Evolutionary conservation across 2,888 invertebrate species (phyloP), one percentile per base, ranked within the genome.

Genomic region (Daptonema setosum): DNA sequence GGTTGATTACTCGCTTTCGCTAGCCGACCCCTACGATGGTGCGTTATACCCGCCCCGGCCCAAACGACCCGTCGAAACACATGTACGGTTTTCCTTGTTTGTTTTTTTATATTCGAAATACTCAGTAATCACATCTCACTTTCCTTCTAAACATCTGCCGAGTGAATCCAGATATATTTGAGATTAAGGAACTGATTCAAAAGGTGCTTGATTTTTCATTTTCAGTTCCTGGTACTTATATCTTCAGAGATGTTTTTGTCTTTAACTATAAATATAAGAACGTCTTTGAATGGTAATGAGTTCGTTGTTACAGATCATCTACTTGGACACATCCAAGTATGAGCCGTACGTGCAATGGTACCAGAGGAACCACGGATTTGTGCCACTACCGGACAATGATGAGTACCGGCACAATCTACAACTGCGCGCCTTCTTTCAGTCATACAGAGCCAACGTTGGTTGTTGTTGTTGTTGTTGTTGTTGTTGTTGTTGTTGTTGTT

Each of bases 301-400:
- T n/a, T n/a, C n/a, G n/a, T n/a, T n/a, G n/a, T 51, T 28, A 24
- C 52, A 58, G 45, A 24, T 58, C 22, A n/a, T 58, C 45, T 58
- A 52, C 53, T 35, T 55, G 52, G 58, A 58, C 53, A 58, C 58
- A 17, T 2, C 43, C 3, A 30, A 28, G 14, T 58, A 58, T 55
- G 47, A 43, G 8, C 47, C 52, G 26, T 58, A 58, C 41, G 53
- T 48, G 14, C 28, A 45, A 41, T 58, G 43, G 29, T 55, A 55
- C 52, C 51, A 48, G 55, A 41, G 55, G 47, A 14, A 28, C 5
- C 57, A 57, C 47, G 52, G 55, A 20, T 51, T 22, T 11, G 28
- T 29, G 28, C 51, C 52, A 2, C 28, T 66, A 58, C 70, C 70
- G 54, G 60, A 60, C 28, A 66, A 67, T 63, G 66, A 8, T 17